Conservation (phyloP, 1,140 invertebrate genomes). For the Drosophila eugracilis region DNA sequence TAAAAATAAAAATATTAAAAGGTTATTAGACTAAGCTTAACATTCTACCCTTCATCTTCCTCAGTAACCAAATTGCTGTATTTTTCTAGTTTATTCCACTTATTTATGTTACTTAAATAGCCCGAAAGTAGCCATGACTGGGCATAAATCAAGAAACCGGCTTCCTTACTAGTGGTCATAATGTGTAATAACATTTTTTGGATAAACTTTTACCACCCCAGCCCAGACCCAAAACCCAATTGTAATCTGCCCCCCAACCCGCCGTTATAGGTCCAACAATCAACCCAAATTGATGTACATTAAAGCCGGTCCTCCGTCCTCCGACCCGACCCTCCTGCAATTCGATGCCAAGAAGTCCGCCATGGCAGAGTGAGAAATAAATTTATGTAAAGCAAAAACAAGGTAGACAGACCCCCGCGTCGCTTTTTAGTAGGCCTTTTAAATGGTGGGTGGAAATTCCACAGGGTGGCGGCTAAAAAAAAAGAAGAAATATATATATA, state of each 20-base stretch:
- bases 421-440: conserved; percentile 22
- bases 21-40: no score
- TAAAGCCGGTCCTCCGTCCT: conserved; percentile 27
- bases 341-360: conserved; percentile 7
- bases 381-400: conserved; percentile 62
- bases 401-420: conserved; percentile 44
- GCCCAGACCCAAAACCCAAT: conserved; percentile 12
- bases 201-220: conserved; percentile 15
- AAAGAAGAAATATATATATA: conserved; percentile 14
- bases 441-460: background rate
- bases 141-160: conserved; percentile 1
- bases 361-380: conserved; percentile 32
- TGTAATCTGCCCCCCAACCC: background rate
- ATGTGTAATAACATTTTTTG: conserved; percentile 20
- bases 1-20: no score
- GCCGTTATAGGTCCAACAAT: conserved; percentile 23
- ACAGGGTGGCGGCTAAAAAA: conserved; percentile 1
- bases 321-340: background rate
- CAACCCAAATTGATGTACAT: conserved; percentile 48
- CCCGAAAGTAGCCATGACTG: background rate
- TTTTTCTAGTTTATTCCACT: background rate
- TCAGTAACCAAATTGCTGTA: background rate
- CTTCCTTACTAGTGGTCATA: background rate
- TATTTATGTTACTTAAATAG: background rate
- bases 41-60: no score